Evolutionary conservation across 2,113 vertebrate genomes (phyloP).

Genomic region (Pimephales promelas): DNA sequence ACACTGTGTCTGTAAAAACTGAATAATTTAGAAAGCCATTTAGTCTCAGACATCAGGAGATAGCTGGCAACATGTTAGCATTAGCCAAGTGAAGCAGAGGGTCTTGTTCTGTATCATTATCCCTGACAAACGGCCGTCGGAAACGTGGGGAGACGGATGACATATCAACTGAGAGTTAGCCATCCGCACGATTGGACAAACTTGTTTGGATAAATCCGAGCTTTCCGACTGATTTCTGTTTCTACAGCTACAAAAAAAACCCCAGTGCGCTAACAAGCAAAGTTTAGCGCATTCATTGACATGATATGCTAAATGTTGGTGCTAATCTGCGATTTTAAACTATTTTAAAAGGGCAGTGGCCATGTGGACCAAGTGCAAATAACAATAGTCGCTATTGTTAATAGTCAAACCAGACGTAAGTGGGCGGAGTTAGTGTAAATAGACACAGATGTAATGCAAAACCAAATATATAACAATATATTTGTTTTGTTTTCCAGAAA

Average conservation of each 20-base stretch:
- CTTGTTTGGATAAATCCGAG: constrained; percentile 36
- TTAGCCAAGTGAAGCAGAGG: constrained; percentile 5
- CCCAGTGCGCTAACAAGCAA: neutral
- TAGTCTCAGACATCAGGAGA: constrained; percentile 41
- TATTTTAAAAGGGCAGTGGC: too few relatives aligned
- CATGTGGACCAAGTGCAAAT: too few relatives aligned
- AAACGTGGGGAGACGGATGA: neutral
- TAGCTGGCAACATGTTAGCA: constrained; percentile 44
- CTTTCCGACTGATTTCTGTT: neutral
- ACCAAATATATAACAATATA: too few relatives aligned
- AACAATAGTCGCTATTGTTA: too few relatives aligned
- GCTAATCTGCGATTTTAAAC: too few relatives aligned
- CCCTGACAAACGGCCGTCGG: constrained; percentile 25
- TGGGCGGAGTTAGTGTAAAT: too few relatives aligned
- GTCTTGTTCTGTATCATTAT: constrained; percentile 29
- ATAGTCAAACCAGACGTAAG: too few relatives aligned
- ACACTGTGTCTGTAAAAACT: constrained; percentile 20
- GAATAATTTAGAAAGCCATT: constrained; percentile 55
- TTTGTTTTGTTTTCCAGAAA: too few relatives aligned
- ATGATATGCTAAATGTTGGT: neutral
- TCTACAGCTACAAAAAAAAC: neutral
- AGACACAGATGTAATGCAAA: too few relatives aligned
- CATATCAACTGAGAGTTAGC: constrained; percentile 16
- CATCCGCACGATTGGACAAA: constrained; percentile 41
- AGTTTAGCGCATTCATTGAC: neutral